phyloP scores from a whole-genome alignment of 2,888 invertebrate species.

The Mystacides longicornis region DNA sequence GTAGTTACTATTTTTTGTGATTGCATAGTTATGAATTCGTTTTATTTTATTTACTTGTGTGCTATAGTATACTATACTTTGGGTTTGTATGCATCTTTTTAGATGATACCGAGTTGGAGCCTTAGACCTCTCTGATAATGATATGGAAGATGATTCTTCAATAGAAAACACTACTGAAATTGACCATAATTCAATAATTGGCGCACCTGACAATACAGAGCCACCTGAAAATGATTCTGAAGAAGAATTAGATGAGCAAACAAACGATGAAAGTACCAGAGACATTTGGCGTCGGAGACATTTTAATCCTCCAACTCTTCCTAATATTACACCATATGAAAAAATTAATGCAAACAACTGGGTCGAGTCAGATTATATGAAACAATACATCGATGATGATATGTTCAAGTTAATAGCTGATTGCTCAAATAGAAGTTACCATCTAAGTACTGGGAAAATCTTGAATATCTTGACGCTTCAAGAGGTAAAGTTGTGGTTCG shows the following conservation, averaged over 20 bases:
- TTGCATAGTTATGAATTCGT: neutral
- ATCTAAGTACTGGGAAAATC: too few species aligned
- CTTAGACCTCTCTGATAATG: neutral
- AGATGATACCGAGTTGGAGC: neutral
- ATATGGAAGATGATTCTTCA: neutral
- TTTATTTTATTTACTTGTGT: neutral
- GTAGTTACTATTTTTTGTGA: neutral
- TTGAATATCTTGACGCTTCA: too few species aligned
- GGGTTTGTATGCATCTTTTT: neutral
- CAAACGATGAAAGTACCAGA: too few species aligned
- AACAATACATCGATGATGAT: too few species aligned
- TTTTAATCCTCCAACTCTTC: too few species aligned
- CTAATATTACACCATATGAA: too few species aligned
- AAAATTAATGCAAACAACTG: too few species aligned
- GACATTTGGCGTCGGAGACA: too few species aligned
- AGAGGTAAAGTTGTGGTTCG: neutral
- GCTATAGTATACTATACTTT: neutral
- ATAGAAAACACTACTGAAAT: neutral
- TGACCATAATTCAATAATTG: neutral
- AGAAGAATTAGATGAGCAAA: neutral
- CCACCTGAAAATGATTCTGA: neutral
- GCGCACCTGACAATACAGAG: neutral
- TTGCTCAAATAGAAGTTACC: too few species aligned
- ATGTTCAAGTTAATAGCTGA: too few species aligned
- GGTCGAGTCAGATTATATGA: too few species aligned